Base-by-base conservation (phyloP, 1,140 invertebrate genomes). In the Pseudomyrmex cubaensis region DNA sequence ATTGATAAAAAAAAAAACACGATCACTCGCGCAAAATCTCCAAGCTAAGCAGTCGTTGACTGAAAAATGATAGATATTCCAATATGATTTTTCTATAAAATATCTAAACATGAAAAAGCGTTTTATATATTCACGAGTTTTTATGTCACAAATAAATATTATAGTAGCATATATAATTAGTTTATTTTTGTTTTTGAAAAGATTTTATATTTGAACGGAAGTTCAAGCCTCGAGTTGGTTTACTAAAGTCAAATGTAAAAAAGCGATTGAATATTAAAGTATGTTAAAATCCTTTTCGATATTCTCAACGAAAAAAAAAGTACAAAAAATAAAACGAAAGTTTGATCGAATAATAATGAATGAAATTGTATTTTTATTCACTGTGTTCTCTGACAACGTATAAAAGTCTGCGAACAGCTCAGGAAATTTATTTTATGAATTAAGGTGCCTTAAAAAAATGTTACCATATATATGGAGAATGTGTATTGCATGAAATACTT, bases 331-430 rank as follows among this genome's bases (percentile, higher is more conserved):
- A 46, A 67, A 20, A 17, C 13, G 10, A 20, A 48, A n/a, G 48
- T 75, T 35, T n/a, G 10, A 8, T 50, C 20, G 15, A 62, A 46
- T 7, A 13, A 13, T 20, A 73, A 75, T 63, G 59, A 75, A 75
- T 63, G 50, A 46, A 50, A 75, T 63, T n/a, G 44, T 62, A 61
- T 74, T 61, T 62, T 75, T 2, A 50, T 75, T 25, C 4, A 15
- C 13, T 17, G 9, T 52, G 50, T 52, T 10, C 3, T 48, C 46
- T 63, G 20, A 25, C 5, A 63, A 63, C 25, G 25, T 48, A 75
- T 46, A 48, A 59, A 61, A 63, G 13, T 48, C 20, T 15, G 15
- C 35, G 35, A 35, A 35, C 35, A 63, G 44, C 20, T n/a, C 2
- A 25, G 0, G 0, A 25, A 22, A 20, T 10, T 10, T 12, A 62